phyloP scores from a whole-genome alignment of 2,797 vertebrate genomes.

The Sparus aurata region DNA sequence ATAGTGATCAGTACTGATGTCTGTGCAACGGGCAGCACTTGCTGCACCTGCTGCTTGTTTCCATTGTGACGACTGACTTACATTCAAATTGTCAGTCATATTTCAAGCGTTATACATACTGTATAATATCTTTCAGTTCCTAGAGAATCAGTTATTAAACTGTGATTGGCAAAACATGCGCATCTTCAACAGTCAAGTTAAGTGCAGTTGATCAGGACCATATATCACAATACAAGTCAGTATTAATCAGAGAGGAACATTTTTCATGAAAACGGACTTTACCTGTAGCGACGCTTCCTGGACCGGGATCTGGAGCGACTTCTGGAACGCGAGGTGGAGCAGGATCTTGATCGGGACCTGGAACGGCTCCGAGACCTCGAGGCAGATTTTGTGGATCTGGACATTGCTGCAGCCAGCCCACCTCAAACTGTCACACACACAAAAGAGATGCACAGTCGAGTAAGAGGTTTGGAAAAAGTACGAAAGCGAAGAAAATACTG shows the following conservation, averaged over 20 bases:
- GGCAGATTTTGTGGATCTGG: slow-evolving; percentile 94
- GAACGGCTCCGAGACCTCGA: slow-evolving; percentile 94
- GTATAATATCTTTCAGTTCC: slow-evolving; percentile 5
- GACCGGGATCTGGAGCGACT: slow-evolving; percentile 89
- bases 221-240: neutral
- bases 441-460: slow-evolving; percentile 32
- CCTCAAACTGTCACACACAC: slow-evolving; percentile 57
- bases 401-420: slow-evolving; percentile 87
- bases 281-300: slow-evolving; percentile 95
- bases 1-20: neutral
- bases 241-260: neutral
- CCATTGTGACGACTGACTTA: slow-evolving; percentile 15
- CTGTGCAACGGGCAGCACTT: neutral
- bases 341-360: slow-evolving; percentile 90
- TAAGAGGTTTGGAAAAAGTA: slow-evolving; percentile 12
- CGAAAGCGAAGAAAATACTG: rapidly evolving
- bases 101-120: neutral
- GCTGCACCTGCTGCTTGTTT: slow-evolving; percentile 39
- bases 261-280: slow-evolving; percentile 40
- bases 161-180: neutral
- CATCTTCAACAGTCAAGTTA: slow-evolving; percentile 3
- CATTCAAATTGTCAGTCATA: slow-evolving; percentile 7
- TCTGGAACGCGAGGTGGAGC: slow-evolving; percentile 91
- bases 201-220: neutral
- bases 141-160: neutral